phyloP scores from a whole-genome alignment of 2,113 vertebrate genomes.

The Pandion haliaetus region DNA sequence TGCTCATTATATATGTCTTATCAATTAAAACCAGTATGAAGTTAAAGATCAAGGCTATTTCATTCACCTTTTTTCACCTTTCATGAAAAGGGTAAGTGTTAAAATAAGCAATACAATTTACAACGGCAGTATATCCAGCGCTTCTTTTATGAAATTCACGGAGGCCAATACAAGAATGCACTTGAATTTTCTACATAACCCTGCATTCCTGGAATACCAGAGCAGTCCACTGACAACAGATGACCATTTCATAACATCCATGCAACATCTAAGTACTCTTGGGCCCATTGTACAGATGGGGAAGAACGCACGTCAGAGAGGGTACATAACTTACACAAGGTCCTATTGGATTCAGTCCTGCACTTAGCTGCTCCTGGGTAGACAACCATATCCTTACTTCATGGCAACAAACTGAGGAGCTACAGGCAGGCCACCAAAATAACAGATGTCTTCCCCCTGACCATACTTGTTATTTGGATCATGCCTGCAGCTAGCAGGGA shows the following conservation, averaged over 20 bases:
- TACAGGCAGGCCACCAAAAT: not conserved
- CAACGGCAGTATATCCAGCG: not conserved
- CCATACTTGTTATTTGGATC: not conserved
- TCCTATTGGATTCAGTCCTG: not conserved
- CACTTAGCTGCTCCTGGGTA: not conserved
- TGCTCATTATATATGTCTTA: not conserved
- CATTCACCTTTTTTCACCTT: not conserved
- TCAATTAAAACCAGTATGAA: not conserved
- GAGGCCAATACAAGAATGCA: not conserved
- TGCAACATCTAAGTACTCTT: not conserved
- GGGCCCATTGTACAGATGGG: not conserved
- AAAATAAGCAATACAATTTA: not conserved
- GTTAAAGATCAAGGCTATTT: not conserved
- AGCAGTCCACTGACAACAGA: not conserved
- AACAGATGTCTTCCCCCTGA: not conserved
- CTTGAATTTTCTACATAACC: not conserved
- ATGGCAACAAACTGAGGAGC: not conserved
- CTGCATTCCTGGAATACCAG: not conserved
- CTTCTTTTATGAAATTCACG: not conserved
- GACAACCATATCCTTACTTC: not conserved
- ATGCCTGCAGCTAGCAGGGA: not conserved
- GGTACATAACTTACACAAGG: not conserved
- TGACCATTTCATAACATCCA: not conserved
- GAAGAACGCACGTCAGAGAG: not conserved
- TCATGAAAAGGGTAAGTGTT: not conserved